Percentiles rank a stretch among this genome's conserved stretches.
Conservation (phyloP, 2,888 invertebrate species). For the Aelia acuminata region DNA sequence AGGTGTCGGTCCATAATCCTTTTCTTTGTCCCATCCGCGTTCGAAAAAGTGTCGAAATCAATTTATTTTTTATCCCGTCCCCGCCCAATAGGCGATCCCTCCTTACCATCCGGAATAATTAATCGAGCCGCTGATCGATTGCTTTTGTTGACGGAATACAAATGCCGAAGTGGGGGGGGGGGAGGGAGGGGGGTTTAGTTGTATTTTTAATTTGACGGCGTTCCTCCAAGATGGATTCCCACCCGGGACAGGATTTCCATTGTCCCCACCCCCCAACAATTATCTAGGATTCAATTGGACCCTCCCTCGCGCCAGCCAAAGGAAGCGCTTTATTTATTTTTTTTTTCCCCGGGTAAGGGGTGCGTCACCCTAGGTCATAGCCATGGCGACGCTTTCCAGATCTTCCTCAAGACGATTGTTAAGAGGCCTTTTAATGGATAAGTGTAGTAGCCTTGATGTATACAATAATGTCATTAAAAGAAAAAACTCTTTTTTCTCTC, state of each 20-base stretch:
- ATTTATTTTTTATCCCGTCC: constrained; percentile 12
- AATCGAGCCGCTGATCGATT: constrained; percentile 34
- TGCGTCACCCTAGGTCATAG: constrained; percentile 12
- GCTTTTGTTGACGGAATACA: constrained; percentile 38
- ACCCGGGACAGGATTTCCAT: constrained; percentile 5
- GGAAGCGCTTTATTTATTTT: constrained; percentile 48
- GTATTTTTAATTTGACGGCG: constrained; percentile 44
- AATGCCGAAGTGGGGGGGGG: constrained; percentile 25
- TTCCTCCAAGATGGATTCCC: constrained; percentile 13
- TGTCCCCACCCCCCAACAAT: constrained; percentile 47
- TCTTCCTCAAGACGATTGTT: no score
- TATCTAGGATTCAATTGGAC: constrained; percentile 52
- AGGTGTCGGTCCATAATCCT: background rate
- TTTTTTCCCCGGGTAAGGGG: constrained; percentile 3
- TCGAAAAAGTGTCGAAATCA: constrained; percentile 42
- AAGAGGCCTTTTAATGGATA: no score
- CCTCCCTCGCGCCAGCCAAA: background rate
- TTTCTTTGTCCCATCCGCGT: constrained; percentile 1
- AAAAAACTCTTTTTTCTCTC: no score
- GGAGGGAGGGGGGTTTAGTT: no score
- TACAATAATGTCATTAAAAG: no score
- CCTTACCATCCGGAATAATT: constrained; percentile 40
- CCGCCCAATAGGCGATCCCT: background rate
- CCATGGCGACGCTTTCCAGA: background rate
- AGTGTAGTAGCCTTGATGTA: no score